Percentiles rank a stretch among this genome's conserved stretches.
phyloP scores from a whole-genome alignment of 2,797 vertebrate species.

The Semotilus atromaculatus region DNA sequence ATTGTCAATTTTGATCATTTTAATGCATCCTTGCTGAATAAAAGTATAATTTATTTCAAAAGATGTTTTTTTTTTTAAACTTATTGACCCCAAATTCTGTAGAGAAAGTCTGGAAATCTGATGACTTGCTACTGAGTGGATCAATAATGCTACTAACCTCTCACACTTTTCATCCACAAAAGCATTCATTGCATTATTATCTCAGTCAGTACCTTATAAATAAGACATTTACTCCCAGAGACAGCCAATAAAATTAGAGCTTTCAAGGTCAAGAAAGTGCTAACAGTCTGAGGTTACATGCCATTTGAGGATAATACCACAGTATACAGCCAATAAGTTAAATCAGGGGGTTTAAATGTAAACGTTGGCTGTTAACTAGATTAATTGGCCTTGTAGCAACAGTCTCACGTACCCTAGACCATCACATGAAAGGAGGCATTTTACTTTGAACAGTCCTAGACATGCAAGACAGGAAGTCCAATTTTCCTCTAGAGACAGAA shows the following conservation, averaged over 20 bases:
- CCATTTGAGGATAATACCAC: conserved; percentile 1
- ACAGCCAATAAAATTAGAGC: not conserved
- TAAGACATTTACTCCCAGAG: not conserved
- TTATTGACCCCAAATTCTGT: not conserved
- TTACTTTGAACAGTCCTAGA: conserved; percentile 34
- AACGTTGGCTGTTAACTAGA: conserved; percentile 16
- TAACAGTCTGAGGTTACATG: not conserved
- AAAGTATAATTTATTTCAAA: not conserved
- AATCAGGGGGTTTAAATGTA: not conserved
- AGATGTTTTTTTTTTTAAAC: too few species aligned
- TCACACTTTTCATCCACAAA: not conserved
- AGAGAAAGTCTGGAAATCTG: not conserved
- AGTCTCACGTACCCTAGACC: conserved; percentile 10
- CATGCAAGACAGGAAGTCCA: conserved; percentile 22
- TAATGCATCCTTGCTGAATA: not conserved
- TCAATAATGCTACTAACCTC: not conserved
- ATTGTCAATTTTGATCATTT: not conserved
- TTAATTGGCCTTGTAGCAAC: conserved; percentile 43
- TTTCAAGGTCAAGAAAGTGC: conserved; percentile 9
- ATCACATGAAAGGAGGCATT: conserved; percentile 31
- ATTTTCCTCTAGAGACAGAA: conserved; percentile 43
- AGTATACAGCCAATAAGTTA: not conserved
- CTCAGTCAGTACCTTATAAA: not conserved
- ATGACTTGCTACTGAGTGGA: not conserved
- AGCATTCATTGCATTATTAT: not conserved